Percentiles rank a stretch among this genome's conserved stretches.
phyloP scores from a whole-genome alignment of 2,797 vertebrate genomes.

The Thalassophryne amazonica region DNA sequence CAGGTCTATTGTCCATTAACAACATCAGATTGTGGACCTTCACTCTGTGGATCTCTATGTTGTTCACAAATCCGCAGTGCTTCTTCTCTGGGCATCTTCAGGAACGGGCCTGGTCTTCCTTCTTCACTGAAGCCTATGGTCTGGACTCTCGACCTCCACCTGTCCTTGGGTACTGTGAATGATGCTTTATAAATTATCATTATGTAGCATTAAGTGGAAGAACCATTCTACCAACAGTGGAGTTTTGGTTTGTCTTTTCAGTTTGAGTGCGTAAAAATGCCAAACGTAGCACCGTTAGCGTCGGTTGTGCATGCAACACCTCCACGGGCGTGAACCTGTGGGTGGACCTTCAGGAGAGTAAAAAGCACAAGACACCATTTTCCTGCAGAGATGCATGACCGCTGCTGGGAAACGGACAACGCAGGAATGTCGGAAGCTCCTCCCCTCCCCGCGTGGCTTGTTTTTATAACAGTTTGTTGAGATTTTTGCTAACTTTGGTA shows the following conservation, averaged over 20 bases:
- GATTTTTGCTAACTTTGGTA: slow-evolving; percentile 95
- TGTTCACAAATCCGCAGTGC: too few relatives aligned
- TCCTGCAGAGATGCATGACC: slow-evolving; percentile 86
- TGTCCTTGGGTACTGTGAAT: too few relatives aligned
- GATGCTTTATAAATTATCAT: too few relatives aligned
- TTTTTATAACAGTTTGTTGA: slow-evolving; percentile 92
- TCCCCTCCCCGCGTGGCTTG: slow-evolving; percentile 46
- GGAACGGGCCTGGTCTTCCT: too few relatives aligned
- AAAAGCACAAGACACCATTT: slow-evolving; percentile 65
- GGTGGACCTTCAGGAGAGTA: slow-evolving; percentile 73
- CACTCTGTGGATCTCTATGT: too few relatives aligned
- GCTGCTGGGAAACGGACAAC: slow-evolving; percentile 70
- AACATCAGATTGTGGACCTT: too few relatives aligned
- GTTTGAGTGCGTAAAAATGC: slow-evolving; percentile 1
- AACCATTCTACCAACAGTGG: too few relatives aligned
- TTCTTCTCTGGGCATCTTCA: too few relatives aligned
- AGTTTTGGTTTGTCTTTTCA: background rate
- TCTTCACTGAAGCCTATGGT: too few relatives aligned
- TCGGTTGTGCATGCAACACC: slow-evolving; percentile 86
- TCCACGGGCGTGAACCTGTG: slow-evolving; percentile 67
- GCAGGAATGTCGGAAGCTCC: slow-evolving; percentile 71
- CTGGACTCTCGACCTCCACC: too few relatives aligned
- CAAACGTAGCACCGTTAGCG: slow-evolving; percentile 42
- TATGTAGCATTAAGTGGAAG: too few relatives aligned
- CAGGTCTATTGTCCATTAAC: too few relatives aligned